Evolutionary conservation across 64 coral and sea anemone species (phyloP), one percentile per base, ranked within the genome.

Genomic region (Pachyseris speciosa): DNA sequence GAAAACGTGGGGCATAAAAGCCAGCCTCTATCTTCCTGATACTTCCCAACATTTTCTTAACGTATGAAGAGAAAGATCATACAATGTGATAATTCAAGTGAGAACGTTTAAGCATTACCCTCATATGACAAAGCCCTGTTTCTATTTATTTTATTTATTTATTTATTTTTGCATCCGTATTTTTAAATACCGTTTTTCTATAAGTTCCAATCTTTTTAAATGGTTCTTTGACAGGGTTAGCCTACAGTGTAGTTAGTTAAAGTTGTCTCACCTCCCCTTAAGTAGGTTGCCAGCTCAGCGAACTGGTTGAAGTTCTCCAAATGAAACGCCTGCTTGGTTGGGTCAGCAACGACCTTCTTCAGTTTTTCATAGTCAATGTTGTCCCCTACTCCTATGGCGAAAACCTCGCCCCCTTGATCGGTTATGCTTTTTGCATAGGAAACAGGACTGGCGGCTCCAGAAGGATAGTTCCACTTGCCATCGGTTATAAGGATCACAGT

Each of bases 321-420:
- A 53, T 81, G 55, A 59, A 96, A 96, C 4, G 95, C 95, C 2
- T 92, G 79, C 10, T 26, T 17, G 69, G 33, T 51, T 8, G 80
- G 33, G 9, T 41, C 25, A 20, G 63, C 50, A n/a, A 81, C 80
- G 6, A 96, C 37, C 13, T 45, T 37, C 68, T 32, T 37, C 9
- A 96, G 66, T 24, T 72, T 78, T 1, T 34, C 8, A 39, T 83
- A 86, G 11, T 85, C 44, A 26, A 92, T 25, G 4, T 58, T 3
- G n/a, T n/a, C n/a, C 16, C 95, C 95, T 12, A 96, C 91, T 7
- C 91, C 95, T n/a, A 96, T 22, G 0, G 95, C 63, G 72, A 96
- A 93, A 17, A 96, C 47, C 24, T 96, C 95, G 12, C 68, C 72
- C 1, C 39, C 32, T 1, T 74, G 36, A 0, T 10, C 1, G 24